Evolutionary conservation across 2,797 vertebrate species (phyloP).

Genomic region (Eurystomus glaucurus): DNA sequence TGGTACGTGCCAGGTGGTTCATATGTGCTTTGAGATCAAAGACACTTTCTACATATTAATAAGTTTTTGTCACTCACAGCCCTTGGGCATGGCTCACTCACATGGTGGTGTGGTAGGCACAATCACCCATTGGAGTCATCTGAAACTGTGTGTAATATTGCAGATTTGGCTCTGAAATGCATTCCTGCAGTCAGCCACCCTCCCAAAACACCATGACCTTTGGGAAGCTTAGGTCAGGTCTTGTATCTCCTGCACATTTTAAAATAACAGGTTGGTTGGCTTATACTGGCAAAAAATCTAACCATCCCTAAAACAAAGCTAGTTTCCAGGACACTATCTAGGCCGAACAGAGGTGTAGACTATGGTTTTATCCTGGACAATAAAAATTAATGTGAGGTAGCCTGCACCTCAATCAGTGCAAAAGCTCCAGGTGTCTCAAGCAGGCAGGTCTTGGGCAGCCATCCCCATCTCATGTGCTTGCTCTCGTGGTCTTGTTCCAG

Average conservation of each 20-base stretch:
- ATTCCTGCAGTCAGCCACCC: background rate
- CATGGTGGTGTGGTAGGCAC: fast-evolving
- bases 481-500: constrained; percentile 80
- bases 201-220: background rate
- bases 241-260: background rate
- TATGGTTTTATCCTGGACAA: background rate
- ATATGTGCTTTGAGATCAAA: background rate
- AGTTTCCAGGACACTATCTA: background rate
- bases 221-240: background rate
- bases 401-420: background rate
- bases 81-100: fast-evolving
- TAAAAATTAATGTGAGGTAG: background rate
- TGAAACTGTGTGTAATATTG: background rate
- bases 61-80: background rate
- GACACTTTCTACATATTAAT: background rate
- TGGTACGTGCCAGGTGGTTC: fast-evolving
- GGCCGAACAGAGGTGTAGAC: background rate
- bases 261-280: background rate
- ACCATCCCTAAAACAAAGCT: background rate
- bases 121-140: background rate
- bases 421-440: background rate
- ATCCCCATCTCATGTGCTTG: constrained; percentile 11
- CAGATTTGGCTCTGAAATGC: background rate
- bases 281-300: background rate
- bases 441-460: background rate